These are phyloP conservation scores for Helicorthomorpha holstii DNA, from an alignment of 1,140 invertebrate genomes.

Conservation along the genomic window DNA sequence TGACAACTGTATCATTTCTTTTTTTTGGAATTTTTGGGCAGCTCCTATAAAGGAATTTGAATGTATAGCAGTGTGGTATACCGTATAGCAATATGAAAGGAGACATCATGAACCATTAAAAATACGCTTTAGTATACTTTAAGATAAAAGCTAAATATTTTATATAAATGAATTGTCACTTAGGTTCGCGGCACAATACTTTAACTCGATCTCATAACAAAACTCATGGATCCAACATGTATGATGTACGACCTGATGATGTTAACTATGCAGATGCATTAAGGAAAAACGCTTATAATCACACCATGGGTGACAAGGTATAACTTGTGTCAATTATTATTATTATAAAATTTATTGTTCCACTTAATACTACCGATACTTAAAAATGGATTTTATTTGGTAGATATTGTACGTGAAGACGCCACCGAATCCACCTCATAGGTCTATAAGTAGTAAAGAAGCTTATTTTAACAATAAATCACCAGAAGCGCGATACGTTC, in stretches of 20 bases:
- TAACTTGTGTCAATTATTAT: neutral
- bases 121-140: no score
- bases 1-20: no score
- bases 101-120: no score
- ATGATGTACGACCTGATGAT: constrained; percentile 10
- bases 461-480: constrained; percentile 18
- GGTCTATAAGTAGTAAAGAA: constrained; percentile 15
- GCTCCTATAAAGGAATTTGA: no score
- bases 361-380: no score
- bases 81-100: no score
- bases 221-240: constrained; percentile 11
- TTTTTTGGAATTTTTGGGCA: no score
- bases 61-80: no score
- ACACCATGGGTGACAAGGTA: constrained; percentile 16
- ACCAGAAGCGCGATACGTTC: constrained; percentile 25
- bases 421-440: constrained; percentile 14
- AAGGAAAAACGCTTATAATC: constrained; percentile 22
- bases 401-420: constrained; percentile 14
- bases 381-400: no score
- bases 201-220: constrained; percentile 10
- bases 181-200: constrained; percentile 8
- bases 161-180: neutral
- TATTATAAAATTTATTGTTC: no score
- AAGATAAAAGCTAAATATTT: no score
- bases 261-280: constrained; percentile 20